A percentile compares a stretch with the other conserved stretches of the same genome.
phyloP scores from a whole-genome alignment of 2,113 vertebrate genomes.

The Gasterosteus nipponicus region DNA sequence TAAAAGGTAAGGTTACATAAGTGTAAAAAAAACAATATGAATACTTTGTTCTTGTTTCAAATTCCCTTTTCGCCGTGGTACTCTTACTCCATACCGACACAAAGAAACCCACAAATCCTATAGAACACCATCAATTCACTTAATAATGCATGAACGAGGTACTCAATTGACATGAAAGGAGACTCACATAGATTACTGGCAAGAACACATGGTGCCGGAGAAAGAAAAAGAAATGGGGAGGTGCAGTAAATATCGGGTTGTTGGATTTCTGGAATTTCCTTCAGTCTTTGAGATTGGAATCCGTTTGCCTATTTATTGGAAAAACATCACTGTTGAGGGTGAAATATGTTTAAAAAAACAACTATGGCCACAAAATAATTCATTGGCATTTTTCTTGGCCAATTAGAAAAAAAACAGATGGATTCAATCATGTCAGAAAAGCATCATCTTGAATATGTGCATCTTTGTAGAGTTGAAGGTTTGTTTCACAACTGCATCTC shows the following conservation, averaged over 20 bases:
- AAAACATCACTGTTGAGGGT: constrained; percentile 22
- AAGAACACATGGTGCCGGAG: constrained; percentile 60
- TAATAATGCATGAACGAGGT: constrained; percentile 79
- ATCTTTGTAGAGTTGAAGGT: constrained; percentile 12
- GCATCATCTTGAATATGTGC: constrained; percentile 16
- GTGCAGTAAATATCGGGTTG: constrained; percentile 63
- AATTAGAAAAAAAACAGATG: neutral
- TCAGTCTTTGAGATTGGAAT: constrained; percentile 49
- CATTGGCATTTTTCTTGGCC: constrained; percentile 46
- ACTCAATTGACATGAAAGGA: constrained; percentile 74
- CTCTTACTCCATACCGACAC: constrained; percentile 32
- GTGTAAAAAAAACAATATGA: constrained; percentile 10
- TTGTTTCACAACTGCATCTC: constrained; percentile 26
- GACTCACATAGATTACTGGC: constrained; percentile 70
- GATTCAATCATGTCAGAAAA: constrained; percentile 17
- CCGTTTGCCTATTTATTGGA: constrained; percentile 34
- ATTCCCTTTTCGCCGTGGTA: constrained; percentile 42
- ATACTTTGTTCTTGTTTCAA: constrained; percentile 55
- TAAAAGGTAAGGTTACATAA: constrained; percentile 23
- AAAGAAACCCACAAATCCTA: constrained; percentile 59
- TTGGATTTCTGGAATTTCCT: constrained; percentile 46
- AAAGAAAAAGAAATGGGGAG: constrained; percentile 50
- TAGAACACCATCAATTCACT: constrained; percentile 70
- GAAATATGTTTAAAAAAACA: constrained; percentile 17
- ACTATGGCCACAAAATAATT: constrained; percentile 19